phyloP scores from a whole-genome alignment of 2,797 vertebrate genomes.

The Staurois parvus region DNA sequence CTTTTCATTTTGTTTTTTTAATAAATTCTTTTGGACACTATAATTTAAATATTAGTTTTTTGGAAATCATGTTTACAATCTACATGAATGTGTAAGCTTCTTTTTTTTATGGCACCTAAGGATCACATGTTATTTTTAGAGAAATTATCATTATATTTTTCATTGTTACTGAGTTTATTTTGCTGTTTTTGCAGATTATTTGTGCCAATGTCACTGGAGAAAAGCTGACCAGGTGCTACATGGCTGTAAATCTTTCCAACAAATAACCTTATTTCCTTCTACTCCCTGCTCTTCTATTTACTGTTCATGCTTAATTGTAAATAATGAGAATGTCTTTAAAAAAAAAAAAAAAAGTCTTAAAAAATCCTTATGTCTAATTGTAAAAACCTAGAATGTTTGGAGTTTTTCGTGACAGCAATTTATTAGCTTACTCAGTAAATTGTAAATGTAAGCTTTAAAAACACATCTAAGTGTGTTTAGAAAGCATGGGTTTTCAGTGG shows the following conservation, averaged over 20 bases:
- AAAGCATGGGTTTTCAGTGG: too few species aligned
- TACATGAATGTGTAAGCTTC: neutral
- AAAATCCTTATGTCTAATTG: too few species aligned
- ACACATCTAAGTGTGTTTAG: too few species aligned
- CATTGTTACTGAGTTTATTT: neutral
- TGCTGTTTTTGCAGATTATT: neutral
- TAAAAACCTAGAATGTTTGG: too few species aligned
- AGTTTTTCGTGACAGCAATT: too few species aligned
- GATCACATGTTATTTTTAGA: neutral
- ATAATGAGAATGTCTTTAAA: too few species aligned
- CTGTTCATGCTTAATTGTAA: too few species aligned
- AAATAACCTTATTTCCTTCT: too few species aligned
- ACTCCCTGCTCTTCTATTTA: neutral
- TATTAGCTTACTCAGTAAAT: too few species aligned
- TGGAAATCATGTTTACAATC: neutral
- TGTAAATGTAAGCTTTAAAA: too few species aligned
- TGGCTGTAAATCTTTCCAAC: neutral
- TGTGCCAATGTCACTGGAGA: neutral
- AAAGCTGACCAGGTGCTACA: neutral
- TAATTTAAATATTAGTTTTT: neutral
- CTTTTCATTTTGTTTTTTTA: neutral
- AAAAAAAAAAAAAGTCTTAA: too few species aligned
- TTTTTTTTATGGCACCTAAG: neutral
- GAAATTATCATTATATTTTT: neutral
- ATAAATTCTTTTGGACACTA: neutral